These are phyloP conservation scores for Bubo blakistoni DNA, from an alignment of 2,113 vertebrate species.

Conservation along the genomic window DNA sequence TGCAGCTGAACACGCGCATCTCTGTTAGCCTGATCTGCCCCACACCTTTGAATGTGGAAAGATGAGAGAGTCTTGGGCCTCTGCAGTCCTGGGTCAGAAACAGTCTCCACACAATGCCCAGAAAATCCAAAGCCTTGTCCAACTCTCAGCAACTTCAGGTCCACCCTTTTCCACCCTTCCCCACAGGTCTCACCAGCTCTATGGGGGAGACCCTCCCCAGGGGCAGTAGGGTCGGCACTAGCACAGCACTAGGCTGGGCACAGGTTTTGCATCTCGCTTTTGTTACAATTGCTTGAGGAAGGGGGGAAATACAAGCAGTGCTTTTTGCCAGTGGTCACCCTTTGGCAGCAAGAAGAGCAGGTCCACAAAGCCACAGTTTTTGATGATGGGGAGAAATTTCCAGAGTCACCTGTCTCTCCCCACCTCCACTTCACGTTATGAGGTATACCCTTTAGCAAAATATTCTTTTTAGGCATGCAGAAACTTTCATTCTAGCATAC, in stretches of 20 bases:
- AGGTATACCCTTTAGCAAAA: background rate
- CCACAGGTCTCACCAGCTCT: background rate
- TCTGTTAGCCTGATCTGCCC: background rate
- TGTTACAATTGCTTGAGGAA: background rate
- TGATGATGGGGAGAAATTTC: background rate
- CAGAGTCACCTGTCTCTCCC: background rate
- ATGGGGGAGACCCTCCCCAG: rapidly evolving
- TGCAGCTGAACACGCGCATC: background rate
- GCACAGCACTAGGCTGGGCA: too few species aligned
- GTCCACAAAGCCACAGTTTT: background rate
- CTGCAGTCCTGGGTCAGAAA: background rate
- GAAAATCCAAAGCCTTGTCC: background rate
- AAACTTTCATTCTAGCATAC: background rate
- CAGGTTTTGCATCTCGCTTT: rapidly evolving
- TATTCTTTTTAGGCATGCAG: background rate
- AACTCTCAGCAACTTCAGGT: background rate
- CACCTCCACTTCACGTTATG: background rate
- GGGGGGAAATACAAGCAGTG: rapidly evolving
- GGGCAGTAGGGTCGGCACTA: rapidly evolving
- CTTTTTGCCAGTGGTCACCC: background rate
- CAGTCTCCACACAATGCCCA: background rate
- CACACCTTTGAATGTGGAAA: background rate
- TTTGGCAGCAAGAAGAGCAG: background rate
- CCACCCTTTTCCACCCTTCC: background rate
- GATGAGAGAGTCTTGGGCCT: background rate